Evolutionary conservation across 2,113 vertebrate genomes (phyloP), one percentile per base, ranked within the genome.

Genomic region (Pomatorhinus ruficollis): DNA sequence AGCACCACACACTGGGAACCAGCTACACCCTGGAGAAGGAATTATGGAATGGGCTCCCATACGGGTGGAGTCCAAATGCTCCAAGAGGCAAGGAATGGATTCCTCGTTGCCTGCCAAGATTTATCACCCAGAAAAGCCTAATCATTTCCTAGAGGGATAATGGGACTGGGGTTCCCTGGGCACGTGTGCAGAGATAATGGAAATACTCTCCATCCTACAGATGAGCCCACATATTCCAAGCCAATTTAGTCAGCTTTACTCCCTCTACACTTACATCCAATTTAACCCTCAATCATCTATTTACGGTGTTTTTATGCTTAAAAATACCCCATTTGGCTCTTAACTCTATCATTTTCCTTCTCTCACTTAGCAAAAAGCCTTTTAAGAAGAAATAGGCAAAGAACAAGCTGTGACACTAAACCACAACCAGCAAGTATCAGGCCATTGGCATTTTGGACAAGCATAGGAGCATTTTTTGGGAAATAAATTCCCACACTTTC

Each of bases 1-100:
- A 39, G n/a, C 74, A 39, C 2, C 1, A 1, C 17, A 5, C 1
- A 0, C 53, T 0, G 0, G 12, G 39, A 42, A 10, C 25, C 3
- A 2, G 25, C 21, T 42, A 12, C 21, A 28, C 19, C 49, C 44
- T 1, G 5, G 3, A 28, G n/a, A 40, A 45, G 23, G 45, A 49
- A 8, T 22, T 5, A 15, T 0, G 39, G 49, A 45, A 39, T 12
- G 2, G 9, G 22, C 12, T 57, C 33, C 78, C 3, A 0, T 2
- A 12, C 1, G 42, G 15, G 10, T 3, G 30, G 0, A 9, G 77
- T 8, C 50, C 70, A 80, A 77, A 45, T 7, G 30, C 17, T 27
- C 17, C 6, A 4, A 53, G 83, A 79, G 54, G 60, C 45, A 49
- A 64, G 33, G 37, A 56, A 42, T 9, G 19, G 49, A 47, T 31